Evolutionary conservation across 2,113 vertebrate genomes (phyloP).

Genomic region (Pagrus major): DNA sequence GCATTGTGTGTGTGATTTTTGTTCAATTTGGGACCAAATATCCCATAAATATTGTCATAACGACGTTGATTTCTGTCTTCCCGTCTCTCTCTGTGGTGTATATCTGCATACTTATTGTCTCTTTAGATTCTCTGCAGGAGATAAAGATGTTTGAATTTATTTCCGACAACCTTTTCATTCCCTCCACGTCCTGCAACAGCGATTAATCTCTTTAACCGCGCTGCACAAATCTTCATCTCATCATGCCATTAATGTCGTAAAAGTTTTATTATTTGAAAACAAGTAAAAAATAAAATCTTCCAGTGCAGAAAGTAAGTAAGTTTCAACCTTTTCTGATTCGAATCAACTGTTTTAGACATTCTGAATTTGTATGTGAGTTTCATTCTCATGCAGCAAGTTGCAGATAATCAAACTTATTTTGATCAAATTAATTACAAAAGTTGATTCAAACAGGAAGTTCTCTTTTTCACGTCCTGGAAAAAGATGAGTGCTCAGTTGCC

Average conservation of each 20-base stretch:
- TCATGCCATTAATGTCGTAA: background rate
- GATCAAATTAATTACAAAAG: background rate
- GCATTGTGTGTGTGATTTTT: background rate
- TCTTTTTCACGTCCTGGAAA: no score
- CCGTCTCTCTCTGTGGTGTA: background rate
- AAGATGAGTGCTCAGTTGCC: no score
- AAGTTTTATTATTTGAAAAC: background rate
- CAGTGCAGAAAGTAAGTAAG: background rate
- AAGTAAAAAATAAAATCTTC: background rate
- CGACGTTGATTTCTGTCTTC: background rate
- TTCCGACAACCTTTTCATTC: conserved; percentile 1
- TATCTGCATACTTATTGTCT: background rate
- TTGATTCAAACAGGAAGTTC: background rate
- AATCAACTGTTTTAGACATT: background rate
- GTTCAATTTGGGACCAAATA: background rate
- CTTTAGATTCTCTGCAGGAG: background rate
- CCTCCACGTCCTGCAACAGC: background rate
- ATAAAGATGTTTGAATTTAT: background rate
- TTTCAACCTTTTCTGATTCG: background rate
- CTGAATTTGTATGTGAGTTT: background rate
- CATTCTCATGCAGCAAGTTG: background rate
- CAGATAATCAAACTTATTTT: background rate
- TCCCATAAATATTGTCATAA: background rate
- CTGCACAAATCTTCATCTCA: background rate
- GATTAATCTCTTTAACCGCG: conserved; percentile 8